Evolutionary conservation across 2,888 invertebrate genomes (phyloP).

Genomic region (Monopis laevigella): DNA sequence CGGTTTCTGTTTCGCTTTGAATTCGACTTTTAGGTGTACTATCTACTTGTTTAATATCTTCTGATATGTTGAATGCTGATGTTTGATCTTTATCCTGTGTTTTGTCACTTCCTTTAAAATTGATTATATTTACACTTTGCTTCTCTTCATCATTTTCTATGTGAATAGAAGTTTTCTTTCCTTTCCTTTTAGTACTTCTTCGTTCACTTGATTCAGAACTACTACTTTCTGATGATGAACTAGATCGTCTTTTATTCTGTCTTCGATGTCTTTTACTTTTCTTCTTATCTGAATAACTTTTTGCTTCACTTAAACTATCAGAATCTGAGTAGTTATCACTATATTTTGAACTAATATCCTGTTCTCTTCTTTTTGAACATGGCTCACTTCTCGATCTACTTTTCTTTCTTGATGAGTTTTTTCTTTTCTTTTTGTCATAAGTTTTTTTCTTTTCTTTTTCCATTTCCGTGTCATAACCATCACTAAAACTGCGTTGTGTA

Average conservation of each 20-base stretch:
- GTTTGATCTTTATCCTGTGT: slow-evolving; percentile 30
- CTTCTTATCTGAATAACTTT: slow-evolving; percentile 41
- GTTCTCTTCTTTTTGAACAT: slow-evolving; percentile 34
- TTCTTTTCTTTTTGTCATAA: slow-evolving; percentile 32
- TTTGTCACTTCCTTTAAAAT: slow-evolving; percentile 39
- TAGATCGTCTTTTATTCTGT: slow-evolving; percentile 48
- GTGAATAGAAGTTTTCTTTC: slow-evolving; percentile 57
- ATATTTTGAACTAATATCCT: slow-evolving; percentile 34
- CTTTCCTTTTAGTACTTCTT: slow-evolving; percentile 47
- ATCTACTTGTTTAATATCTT: slow-evolving; percentile 26
- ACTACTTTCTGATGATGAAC: slow-evolving; percentile 49
- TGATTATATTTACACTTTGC: slow-evolving; percentile 56
- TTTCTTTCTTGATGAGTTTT: slow-evolving; percentile 31
- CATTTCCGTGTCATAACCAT: slow-evolving; percentile 55
- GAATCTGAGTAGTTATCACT: slow-evolving; percentile 40
- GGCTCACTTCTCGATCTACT: slow-evolving; percentile 60
- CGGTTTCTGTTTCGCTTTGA: slow-evolving; percentile 57
- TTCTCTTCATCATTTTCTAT: slow-evolving; percentile 51
- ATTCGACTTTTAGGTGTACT: slow-evolving; percentile 31
- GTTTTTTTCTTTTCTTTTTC: slow-evolving; percentile 33
- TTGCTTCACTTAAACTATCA: slow-evolving; percentile 41
- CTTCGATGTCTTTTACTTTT: slow-evolving; percentile 51
- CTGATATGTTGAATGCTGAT: slow-evolving; percentile 27
- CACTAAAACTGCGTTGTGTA: slow-evolving; percentile 58
- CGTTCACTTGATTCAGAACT: slow-evolving; percentile 53